Conservation (phyloP, 2,888 invertebrate species). For the Ornithoptera alexandrae region DNA sequence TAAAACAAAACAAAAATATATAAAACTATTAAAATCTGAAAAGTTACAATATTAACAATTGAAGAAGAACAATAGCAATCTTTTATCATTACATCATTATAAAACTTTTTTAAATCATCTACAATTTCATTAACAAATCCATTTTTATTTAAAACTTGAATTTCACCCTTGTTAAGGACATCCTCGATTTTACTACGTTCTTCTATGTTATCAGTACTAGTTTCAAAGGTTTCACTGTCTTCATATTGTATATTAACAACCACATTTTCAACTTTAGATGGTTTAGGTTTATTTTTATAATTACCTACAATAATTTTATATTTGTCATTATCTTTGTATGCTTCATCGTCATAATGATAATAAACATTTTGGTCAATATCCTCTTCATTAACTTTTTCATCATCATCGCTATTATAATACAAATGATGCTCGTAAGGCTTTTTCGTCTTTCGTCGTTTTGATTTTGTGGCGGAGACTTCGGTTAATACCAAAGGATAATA, state of each 20-base stretch:
- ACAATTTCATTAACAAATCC: conserved; percentile 37
- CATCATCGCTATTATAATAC: conserved; percentile 30
- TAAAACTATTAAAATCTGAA: neutral
- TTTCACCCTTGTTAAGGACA: conserved; percentile 17
- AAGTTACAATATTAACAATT: conserved; percentile 5
- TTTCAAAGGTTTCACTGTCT: conserved; percentile 24
- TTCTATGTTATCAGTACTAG: conserved; percentile 29
- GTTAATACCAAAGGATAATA: conserved; percentile 24
- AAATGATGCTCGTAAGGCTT: conserved; percentile 43
- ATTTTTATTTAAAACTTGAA: conserved; percentile 34
- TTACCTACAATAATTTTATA: conserved; percentile 11
- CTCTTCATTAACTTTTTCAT: conserved; percentile 15
- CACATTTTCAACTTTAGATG: conserved; percentile 16
- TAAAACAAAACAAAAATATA: neutral
- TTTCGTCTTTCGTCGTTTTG: conserved; percentile 35
- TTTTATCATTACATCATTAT: conserved; percentile 40
- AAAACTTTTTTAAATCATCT: conserved; percentile 39
- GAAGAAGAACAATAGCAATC: conserved; percentile 42
- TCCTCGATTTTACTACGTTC: conserved; percentile 17
- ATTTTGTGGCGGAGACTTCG: conserved; percentile 35
- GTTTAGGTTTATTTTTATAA: conserved; percentile 15
- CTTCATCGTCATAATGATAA: conserved; percentile 13
- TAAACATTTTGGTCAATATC: neutral
- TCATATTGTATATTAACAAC: conserved; percentile 28
- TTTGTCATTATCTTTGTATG: conserved; percentile 15